These are phyloP conservation scores for Zele albiditarsus DNA, from an alignment of 2,888 invertebrate species.

Conservation along the genomic window DNA sequence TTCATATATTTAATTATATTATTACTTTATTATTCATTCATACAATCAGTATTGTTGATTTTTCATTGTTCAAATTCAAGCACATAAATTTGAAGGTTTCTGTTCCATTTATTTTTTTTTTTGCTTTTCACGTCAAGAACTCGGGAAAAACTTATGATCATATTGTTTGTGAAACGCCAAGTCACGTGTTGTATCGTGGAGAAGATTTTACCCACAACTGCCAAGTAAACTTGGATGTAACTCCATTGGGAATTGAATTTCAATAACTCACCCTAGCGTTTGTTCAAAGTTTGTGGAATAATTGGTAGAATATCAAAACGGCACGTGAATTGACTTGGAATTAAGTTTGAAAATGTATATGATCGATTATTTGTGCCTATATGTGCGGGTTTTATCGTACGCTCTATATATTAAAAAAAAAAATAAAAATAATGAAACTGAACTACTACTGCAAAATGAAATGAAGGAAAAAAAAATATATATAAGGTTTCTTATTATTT, in stretches of 20 bases:
- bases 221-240: conserved; percentile 7
- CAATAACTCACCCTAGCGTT: conserved; percentile 9
- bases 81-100: too few species aligned
- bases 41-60: too few species aligned
- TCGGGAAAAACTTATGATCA: too few species aligned
- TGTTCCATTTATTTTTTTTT: neutral
- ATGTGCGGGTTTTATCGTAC: neutral
- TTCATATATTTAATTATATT: too few species aligned
- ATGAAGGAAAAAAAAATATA: neutral
- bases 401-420: neutral
- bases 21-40: too few species aligned
- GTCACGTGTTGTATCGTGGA: conserved; percentile 22
- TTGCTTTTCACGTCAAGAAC: too few species aligned
- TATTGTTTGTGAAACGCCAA: neutral
- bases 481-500: neutral
- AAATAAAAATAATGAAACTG: neutral
- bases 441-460: neutral
- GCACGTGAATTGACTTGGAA: neutral
- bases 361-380: neutral
- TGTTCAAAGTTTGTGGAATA: neutral
- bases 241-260: conserved; percentile 1
- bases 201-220: neutral
- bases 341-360: neutral
- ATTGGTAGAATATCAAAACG: neutral
- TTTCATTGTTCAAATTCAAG: too few species aligned